phyloP scores from a whole-genome alignment of 2,113 vertebrate species.

The Ochotona curzoniae region DNA sequence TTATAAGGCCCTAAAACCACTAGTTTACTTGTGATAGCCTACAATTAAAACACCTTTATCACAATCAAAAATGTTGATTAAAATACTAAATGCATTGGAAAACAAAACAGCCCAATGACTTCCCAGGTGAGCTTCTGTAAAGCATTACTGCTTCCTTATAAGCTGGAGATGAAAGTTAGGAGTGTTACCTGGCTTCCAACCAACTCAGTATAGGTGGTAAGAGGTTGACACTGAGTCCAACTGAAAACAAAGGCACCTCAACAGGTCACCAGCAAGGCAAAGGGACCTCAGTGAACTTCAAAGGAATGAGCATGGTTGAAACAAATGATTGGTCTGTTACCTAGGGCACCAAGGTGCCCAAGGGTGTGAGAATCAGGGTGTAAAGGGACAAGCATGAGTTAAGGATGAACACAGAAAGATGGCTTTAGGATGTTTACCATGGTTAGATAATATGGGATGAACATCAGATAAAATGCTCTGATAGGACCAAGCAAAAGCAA shows the following conservation, averaged over 20 bases:
- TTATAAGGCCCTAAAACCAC: slow-evolving; percentile 29
- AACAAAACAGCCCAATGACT: neutral
- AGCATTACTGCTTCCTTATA: neutral
- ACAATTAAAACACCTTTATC: slow-evolving; percentile 9
- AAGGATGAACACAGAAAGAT: neutral
- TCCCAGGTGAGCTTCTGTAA: neutral
- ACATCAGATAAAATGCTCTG: neutral
- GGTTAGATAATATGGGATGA: neutral
- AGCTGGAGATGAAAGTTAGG: neutral
- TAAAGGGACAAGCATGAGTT: neutral
- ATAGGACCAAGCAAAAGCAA: neutral
- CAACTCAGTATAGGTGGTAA: neutral
- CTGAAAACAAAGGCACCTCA: neutral
- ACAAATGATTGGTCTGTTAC: neutral
- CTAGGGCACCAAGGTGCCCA: neutral
- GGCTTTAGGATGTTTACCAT: neutral
- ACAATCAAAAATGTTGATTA: neutral
- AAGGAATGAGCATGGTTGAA: neutral
- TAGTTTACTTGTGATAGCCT: neutral
- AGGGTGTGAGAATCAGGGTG: neutral
- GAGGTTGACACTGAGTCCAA: neutral
- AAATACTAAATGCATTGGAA: neutral
- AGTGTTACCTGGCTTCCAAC: neutral
- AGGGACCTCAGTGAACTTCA: neutral
- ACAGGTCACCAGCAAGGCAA: neutral